Percentiles rank a stretch among this genome's conserved stretches.
These are phyloP conservation scores for Aptenodytes patagonicus DNA, from an alignment of 2,113 vertebrate species.

Conservation along the genomic window DNA sequence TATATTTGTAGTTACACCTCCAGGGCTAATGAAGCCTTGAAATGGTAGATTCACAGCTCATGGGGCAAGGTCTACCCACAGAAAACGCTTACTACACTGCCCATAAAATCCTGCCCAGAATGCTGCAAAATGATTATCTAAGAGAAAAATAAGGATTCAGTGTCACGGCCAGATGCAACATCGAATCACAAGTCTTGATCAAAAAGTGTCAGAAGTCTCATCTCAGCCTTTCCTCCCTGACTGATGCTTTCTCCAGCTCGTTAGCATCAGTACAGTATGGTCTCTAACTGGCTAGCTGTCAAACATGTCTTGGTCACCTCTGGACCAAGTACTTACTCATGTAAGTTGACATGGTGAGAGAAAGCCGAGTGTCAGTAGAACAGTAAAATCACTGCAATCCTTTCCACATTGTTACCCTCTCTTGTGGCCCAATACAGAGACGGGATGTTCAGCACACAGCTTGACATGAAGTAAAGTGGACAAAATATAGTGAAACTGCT, in stretches of 20 bases:
- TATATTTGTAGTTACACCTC: background rate
- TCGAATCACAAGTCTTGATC: background rate
- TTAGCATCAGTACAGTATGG: background rate
- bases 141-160: background rate
- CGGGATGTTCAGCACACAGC: background rate
- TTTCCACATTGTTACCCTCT: background rate
- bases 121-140: background rate
- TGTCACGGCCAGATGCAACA: background rate
- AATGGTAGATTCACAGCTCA: background rate
- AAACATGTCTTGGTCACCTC: background rate
- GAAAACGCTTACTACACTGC: background rate
- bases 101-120: background rate
- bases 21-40: background rate
- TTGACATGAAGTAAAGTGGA: background rate
- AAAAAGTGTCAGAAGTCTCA: background rate
- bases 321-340: background rate
- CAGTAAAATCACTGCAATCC: background rate
- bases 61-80: background rate
- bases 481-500: background rate
- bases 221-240: background rate
- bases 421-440: background rate
- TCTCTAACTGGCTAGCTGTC: background rate
- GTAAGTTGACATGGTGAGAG: background rate
- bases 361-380: background rate
- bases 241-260: accelerated